phyloP scores from a whole-genome alignment of 2,113 vertebrate species.

The Pungitius pungitius region DNA sequence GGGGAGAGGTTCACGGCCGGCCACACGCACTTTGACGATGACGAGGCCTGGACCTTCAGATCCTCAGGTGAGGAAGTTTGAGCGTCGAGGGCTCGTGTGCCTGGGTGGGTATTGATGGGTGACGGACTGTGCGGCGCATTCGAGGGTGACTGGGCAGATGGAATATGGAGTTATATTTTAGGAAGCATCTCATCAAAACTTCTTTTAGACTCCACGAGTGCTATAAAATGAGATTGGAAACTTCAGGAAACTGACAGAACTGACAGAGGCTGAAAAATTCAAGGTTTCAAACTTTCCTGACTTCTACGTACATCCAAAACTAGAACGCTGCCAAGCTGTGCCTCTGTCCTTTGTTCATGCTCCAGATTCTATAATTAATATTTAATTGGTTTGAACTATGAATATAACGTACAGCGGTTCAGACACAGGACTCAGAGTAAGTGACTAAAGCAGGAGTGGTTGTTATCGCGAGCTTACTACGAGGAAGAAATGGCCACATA shows the following conservation, averaged over 20 bases:
- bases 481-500: slow-evolving; percentile 22
- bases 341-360: slow-evolving; percentile 46
- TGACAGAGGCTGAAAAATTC: background rate
- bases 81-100: background rate
- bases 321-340: slow-evolving; percentile 34
- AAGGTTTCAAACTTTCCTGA: slow-evolving; percentile 12
- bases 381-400: slow-evolving; percentile 49
- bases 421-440: slow-evolving; percentile 13
- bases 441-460: slow-evolving; percentile 31
- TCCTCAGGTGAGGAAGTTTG: slow-evolving; percentile 84
- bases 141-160: background rate
- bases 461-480: slow-evolving; percentile 42
- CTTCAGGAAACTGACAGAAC: slow-evolving; percentile 2
- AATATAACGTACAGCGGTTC: slow-evolving; percentile 42
- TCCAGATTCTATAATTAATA: slow-evolving; percentile 60
- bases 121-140: background rate
- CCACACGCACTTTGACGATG: slow-evolving; percentile 95
- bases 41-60: slow-evolving; percentile 95
- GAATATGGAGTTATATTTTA: background rate
- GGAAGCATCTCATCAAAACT: background rate
- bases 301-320: slow-evolving; percentile 19
- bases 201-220: slow-evolving; percentile 5
- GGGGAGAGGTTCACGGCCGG: slow-evolving; percentile 90
- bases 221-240: slow-evolving; percentile 9
- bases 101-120: background rate